These are phyloP conservation scores for Phalacrocorax pelagicus DNA, from an alignment of 2,113 vertebrate genomes.

Conservation along the genomic window DNA sequence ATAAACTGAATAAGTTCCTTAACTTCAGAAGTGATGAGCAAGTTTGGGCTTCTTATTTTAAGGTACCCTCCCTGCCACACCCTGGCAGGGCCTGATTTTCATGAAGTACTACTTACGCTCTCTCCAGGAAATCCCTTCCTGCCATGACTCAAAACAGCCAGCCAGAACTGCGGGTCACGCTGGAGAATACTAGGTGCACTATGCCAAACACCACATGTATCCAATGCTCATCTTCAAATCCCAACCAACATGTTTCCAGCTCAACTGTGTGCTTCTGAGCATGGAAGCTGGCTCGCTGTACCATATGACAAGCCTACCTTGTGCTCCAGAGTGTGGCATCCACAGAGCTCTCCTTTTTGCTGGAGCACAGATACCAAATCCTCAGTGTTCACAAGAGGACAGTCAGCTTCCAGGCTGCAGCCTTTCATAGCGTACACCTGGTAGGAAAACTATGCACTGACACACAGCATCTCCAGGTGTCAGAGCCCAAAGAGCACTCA, in stretches of 20 bases:
- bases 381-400: background rate
- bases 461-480: background rate
- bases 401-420: background rate
- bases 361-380: background rate
- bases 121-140: background rate
- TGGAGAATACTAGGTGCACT: background rate
- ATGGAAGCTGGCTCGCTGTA: accelerated
- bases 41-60: background rate
- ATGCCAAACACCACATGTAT: background rate
- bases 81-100: background rate
- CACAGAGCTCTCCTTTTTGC: background rate
- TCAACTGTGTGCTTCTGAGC: background rate
- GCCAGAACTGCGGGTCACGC: background rate
- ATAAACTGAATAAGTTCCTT: background rate
- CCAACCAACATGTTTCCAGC: accelerated
- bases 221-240: background rate
- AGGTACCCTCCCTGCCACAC: background rate
- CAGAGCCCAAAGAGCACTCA: background rate
- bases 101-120: background rate
- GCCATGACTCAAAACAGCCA: background rate
- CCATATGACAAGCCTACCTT: accelerated
- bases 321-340: background rate
- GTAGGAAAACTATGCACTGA: background rate
- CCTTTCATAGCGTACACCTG: background rate
- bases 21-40: constrained; percentile 4